Evolutionary conservation across 2,797 vertebrate genomes (phyloP).

Genomic region (Chaunax sp.): DNA sequence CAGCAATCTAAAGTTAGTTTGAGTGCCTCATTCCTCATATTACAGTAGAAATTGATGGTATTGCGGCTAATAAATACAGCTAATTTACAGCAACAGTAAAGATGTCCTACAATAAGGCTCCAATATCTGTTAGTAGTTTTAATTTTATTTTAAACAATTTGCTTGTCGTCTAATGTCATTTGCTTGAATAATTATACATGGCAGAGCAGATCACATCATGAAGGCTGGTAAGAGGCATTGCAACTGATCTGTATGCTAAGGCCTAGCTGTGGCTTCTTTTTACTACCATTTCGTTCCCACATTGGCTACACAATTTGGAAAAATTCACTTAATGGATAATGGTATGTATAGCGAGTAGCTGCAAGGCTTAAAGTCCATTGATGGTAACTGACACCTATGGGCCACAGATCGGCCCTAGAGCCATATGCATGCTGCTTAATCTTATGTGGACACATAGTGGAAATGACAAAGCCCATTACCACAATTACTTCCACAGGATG

Average conservation of each 20-base stretch:
- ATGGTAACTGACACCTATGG: constrained; percentile 63
- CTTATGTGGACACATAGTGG: constrained; percentile 76
- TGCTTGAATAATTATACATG: constrained; percentile 16
- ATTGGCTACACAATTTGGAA: constrained; percentile 18
- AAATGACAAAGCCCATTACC: constrained; percentile 84
- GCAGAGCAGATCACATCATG: constrained; percentile 14
- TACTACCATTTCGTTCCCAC: constrained; percentile 12
- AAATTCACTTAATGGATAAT: constrained; percentile 12
- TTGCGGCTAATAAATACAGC: no score
- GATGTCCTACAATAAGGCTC: background rate
- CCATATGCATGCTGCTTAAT: constrained; percentile 76
- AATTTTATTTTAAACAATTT: background rate
- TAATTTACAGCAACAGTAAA: constrained; percentile 16
- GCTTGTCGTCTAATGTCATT: background rate
- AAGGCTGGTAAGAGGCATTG: constrained; percentile 3
- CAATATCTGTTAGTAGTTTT: constrained; percentile 2
- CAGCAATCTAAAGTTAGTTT: constrained; percentile 4
- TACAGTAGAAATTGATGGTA: background rate
- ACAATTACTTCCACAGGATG: constrained; percentile 63
- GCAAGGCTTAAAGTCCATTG: constrained; percentile 56
- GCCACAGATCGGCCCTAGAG: constrained; percentile 60
- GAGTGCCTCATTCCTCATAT: background rate
- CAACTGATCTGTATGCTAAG: constrained; percentile 31
- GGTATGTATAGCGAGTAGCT: constrained; percentile 36
- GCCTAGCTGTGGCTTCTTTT: constrained; percentile 7